Base-by-base conservation (phyloP, 2,113 vertebrate species). In the Pyrgilauda ruficollis region DNA sequence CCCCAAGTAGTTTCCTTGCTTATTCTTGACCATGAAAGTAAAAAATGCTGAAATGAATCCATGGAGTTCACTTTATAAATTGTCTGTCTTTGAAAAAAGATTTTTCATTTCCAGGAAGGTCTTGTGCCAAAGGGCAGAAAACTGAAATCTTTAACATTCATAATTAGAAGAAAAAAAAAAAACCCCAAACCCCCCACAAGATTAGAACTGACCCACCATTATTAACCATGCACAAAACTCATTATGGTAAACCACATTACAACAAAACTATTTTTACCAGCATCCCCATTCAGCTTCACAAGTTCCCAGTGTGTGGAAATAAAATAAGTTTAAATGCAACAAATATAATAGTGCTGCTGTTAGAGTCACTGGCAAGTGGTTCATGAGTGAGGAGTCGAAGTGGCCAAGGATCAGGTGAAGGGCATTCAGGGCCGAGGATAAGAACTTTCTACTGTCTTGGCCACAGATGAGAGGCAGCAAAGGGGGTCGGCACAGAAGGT, bases 401-500 rank as follows among this genome's bases (percentile, higher is more conserved):
- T 4, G 4, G 23, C 35, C 64, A 72, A 78, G 52, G 24, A 63
- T 19, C 35, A 46, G 61, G 43, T 20, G 17, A 67, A 92, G 37
- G 13, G n/a, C 6, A 9, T 44, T 31, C 17, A 58, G 49, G 37
- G 13, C 37, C 61, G 43, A 83, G 35, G 30, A 58, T 27, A 69
- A 74, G 77, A 41, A 37, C 43, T 50, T 69, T 13, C 39, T 78
- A 11, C 44, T 43, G 21, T 3, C 43, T 28, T 13, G 2, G 18
- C 18, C 39, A n/a, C 0, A 0, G 41, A 69, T 13, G 15, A 67
- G 27, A 78, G 21, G 28, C 39, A 82, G 69, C 13, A 50, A 53
- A 78, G 26, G 26, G 59, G 15, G 5, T 3, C 0, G 0, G 44
- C 1, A 1, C 8, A 59, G 70, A 58, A 49, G 61, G 26, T 19